A percentile compares a stretch with the other conserved stretches of the same genome.
phyloP scores from a whole-genome alignment of 2,113 vertebrate species.

The Coregonus clupeaformis region DNA sequence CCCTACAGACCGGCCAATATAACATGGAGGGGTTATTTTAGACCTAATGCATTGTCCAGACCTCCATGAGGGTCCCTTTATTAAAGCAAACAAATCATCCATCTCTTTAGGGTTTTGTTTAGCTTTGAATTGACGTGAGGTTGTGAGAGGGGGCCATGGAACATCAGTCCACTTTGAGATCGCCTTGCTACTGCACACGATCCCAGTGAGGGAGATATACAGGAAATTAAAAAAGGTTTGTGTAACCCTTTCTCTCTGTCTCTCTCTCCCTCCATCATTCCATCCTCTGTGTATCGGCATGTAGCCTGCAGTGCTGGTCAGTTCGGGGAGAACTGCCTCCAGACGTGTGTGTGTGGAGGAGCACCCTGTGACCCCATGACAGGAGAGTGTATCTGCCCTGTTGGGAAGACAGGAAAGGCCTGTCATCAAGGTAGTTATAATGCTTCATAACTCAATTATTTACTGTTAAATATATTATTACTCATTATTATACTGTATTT shows the following conservation, averaged over 20 bases:
- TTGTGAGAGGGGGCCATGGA: constrained; percentile 13
- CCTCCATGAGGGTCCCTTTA: constrained; percentile 23
- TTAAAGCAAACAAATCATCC: constrained; percentile 23
- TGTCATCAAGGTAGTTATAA: too few species aligned
- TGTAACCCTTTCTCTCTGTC: constrained; percentile 1
- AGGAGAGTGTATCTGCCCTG: constrained; percentile 70
- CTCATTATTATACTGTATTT: too few species aligned
- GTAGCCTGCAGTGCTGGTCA: constrained; percentile 60
- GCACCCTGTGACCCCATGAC: constrained; percentile 54
- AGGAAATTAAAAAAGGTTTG: background rate
- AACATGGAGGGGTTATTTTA: constrained; percentile 38
- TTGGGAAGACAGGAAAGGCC: constrained; percentile 65
- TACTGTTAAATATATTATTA: too few species aligned
- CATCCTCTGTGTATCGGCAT: constrained; percentile 7
- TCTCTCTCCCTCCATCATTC: background rate
- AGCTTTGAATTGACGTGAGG: constrained; percentile 19
- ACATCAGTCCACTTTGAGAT: background rate
- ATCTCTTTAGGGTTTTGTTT: constrained; percentile 12
- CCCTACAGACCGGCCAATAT: constrained; percentile 27
- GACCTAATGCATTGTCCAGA: constrained; percentile 31
- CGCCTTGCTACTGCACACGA: background rate
- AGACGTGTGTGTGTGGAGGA: constrained; percentile 64
- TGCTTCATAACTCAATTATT: too few species aligned
- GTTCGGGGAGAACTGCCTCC: constrained; percentile 59
- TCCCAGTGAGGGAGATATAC: background rate